Base-by-base conservation (phyloP, 2,888 invertebrate genomes). In the Nematopogon swammerdamellus region DNA sequence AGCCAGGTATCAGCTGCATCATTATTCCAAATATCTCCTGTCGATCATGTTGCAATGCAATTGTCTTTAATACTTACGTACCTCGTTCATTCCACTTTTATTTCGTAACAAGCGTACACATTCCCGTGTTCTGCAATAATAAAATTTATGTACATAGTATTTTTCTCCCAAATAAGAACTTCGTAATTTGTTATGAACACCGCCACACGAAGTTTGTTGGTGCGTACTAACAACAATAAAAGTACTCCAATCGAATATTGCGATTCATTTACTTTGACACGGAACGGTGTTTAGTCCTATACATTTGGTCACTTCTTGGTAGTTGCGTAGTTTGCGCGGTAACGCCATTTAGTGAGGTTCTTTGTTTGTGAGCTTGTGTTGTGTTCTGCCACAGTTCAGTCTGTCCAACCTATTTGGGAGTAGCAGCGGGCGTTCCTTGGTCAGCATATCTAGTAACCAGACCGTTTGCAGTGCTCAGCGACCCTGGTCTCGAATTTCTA, bases 401-500 rank as follows among this genome's bases (percentile, higher is more conserved):
- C 68, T 82, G 61, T 74, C 81, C 59, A 81, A 81, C 71, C 82
- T 82, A 66, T 77, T 81, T 63, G 81, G 76, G 62, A 83, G 82
- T 70, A 71, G 82, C 60, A 84, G 83, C 70, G 82, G 82, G 60
- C 79, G 82, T 62, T 85, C 84, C 57, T 81, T 82, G 69, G 67
- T 72, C 54, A 85, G 85, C 64, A 69, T 80, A 55, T 75, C 75
- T 55, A 85, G 84, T 63, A 81, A 80, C 65, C 82, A 81, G 67
- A 84, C 84, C 25, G 80, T 77, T 52, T 82, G 77, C 65, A 85
- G 84, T 67, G 76, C 81, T 64, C 81, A 82, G 58, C 81, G 84
- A 63, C 85, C 86, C 64, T 87, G 85, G 84, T 86, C 85, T 61
- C 82, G 85, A 60, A 73, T 83, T 60, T 86, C 85, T 60, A 71